Evolutionary conservation across 2,797 vertebrate species (phyloP), one percentile per base, ranked within the genome.

Genomic region (Smutsia temminckii): DNA sequence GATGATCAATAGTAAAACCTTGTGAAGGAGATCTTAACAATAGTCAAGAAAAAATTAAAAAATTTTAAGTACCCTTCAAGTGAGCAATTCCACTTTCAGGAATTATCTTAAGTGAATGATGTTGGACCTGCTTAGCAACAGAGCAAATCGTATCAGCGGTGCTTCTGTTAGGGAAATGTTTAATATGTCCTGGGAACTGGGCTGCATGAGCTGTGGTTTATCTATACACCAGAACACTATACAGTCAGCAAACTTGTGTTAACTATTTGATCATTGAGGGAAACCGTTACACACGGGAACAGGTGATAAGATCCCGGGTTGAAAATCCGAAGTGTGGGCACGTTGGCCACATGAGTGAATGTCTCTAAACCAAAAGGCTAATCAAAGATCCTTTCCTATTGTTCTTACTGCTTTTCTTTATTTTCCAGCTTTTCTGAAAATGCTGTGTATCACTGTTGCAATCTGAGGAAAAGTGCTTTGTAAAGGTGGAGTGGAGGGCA

Each of bases 281-380:
- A 1, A 37, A 16, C 1, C n/a, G n/a, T 3, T 1, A 0, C 3
- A 1, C 32, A 0, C 0, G 0, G 21, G 61, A 8, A 5, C 77
- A 12, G 32, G 17, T 1, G 32, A 0, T 1, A 1, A 0, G 63
- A 29, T 3, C n/a, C 13, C 68, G 32, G 74, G 20, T 1, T 37
- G 78, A 42, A n/a, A 32, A 46, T 0, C 2, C 61, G 1, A 6
- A 10, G 25, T 2, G 27, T 1, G 37, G 10, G 23, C 0, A 29
- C 4, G 12, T 8, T 2, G 0, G 18, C 20, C 40, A 8, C 17
- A 12, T 6, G 23, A 9, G 1, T 0, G 1, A 4, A 1, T 1
- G 29, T 20, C 42, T 14, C n/a, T 5, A 5, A 64, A 32, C 34
- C 4, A 2, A 6, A 5, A 0, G 2, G 55, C 7, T 2, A 2